Percentiles rank a stretch among this genome's conserved stretches.
phyloP scores from a whole-genome alignment of 2,797 vertebrate genomes.

The Mus minutoides region DNA sequence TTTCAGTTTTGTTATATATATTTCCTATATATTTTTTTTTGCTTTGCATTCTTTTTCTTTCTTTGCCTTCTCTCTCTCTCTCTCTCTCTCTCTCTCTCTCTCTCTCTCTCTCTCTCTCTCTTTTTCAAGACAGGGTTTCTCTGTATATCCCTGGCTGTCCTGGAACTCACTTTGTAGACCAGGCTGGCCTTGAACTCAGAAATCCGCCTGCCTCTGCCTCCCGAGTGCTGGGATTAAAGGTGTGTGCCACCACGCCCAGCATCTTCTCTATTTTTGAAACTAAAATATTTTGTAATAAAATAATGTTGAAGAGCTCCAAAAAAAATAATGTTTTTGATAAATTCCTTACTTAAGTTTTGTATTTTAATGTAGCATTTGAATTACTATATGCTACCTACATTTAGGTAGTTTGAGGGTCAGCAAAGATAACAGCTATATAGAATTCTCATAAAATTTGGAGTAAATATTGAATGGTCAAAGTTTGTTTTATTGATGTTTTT shows the following conservation, averaged over 20 bases:
- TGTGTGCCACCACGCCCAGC: no score
- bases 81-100: neutral
- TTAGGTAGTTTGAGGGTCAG: neutral
- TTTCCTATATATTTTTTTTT: slow-evolving; percentile 1
- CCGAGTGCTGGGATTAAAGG: no score
- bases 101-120: neutral
- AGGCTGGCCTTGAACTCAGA: no score
- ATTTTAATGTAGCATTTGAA: neutral
- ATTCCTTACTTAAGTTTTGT: neutral
- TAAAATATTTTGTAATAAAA: neutral
- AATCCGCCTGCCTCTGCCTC: no score
- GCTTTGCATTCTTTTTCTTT: neutral
- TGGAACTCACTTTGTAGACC: no score
- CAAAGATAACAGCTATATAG: neutral
- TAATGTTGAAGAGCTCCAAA: neutral
- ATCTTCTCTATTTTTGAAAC: slow-evolving; percentile 27
- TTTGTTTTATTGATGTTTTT: neutral
- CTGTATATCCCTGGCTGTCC: no score
- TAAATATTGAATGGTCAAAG: neutral
- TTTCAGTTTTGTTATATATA: neutral
- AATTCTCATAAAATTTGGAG: neutral
- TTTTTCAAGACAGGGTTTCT: no score
- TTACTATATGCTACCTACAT: neutral
- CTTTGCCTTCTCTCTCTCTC: neutral
- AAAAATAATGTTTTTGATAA: neutral